Evolutionary conservation across 1,140 invertebrate species (phyloP), one percentile per base, ranked within the genome.

Genomic region (Listronotus bonariensis): DNA sequence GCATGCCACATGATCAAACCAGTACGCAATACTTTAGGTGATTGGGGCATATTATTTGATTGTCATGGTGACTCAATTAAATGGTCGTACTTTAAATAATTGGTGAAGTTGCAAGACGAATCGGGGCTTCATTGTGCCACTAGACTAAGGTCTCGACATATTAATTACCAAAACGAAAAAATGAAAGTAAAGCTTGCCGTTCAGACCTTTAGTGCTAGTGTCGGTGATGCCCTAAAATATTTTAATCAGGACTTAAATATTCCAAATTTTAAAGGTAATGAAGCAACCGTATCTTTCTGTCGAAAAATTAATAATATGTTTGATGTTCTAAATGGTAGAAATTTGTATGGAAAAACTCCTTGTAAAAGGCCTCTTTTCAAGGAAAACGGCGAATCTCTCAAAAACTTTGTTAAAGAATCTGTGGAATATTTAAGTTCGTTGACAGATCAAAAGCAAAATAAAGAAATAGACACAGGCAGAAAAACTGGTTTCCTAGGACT

Each of bases 401-500:
- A 58, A 54, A 26, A 60, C 12, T 65, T 41, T 36, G 42, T 65
- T 7, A 20, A 64, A 31, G 5, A 41, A 14, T 15, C 40, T 10
- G 14, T 43, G 58, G 14, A 68, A 48, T 67, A 63, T 61, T 15
- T 72, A 53, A 43, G 14, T 17, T 41, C 58, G 5, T 41, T 41
- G 6, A 36, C n/a, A 31, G 60, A 45, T 62, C 17, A 17, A 12
- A 18, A 26, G 20, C 42, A 6, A 15, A 68, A 17, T 42, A 65
- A 56, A 38, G 57, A 18, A n/a, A n/a, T n/a, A n/a, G n/a, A n/a
- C n/a, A n/a, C n/a, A n/a, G 42, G 14, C 7, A 42, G 57, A 38
- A 69, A 73, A 66, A 57, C 58, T n/a, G 75, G 72, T 38, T 77
- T 75, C 51, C 26, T 73, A 32, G 74, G 74, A 7, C 70, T 75